Conservation (phyloP, 2,113 vertebrate species). For the Corythornis cristatus region DNA sequence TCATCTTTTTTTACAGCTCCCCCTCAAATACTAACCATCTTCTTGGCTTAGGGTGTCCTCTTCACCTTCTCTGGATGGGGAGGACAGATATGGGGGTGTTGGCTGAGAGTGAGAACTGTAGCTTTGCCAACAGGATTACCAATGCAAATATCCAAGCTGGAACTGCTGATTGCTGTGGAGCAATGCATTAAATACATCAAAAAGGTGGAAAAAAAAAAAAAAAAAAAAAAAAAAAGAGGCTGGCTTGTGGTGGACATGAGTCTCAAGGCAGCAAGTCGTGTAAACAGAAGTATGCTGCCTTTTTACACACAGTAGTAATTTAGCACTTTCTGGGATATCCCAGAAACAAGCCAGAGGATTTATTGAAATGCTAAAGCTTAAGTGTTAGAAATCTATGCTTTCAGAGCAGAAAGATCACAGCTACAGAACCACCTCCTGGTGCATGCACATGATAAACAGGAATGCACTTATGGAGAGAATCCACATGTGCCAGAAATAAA, state of each 20-base stretch:
- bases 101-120: not conserved
- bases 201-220: not conserved
- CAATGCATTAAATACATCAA: not conserved
- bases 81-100: not conserved
- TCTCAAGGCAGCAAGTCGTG: not conserved
- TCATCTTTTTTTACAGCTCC: not conserved
- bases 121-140: constrained; percentile 71
- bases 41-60: constrained; percentile 5
- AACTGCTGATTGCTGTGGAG: not conserved
- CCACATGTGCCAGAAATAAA: not conserved
- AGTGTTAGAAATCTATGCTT: not conserved
- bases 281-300: not conserved
- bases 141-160: constrained; percentile 58
- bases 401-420: not conserved
- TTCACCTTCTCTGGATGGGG: not conserved
- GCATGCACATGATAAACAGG: not conserved
- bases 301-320: not conserved
- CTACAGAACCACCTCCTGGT: not conserved
- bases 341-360: not conserved
- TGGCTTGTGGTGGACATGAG: not conserved
- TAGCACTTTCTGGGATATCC: not conserved
- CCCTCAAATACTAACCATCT: not conserved
- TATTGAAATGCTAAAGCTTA: not conserved
- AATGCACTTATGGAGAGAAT: not conserved
- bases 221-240: not conserved